Base-by-base conservation (phyloP, 2,113 vertebrate genomes). In the Trichomycterus rosablanca region DNA sequence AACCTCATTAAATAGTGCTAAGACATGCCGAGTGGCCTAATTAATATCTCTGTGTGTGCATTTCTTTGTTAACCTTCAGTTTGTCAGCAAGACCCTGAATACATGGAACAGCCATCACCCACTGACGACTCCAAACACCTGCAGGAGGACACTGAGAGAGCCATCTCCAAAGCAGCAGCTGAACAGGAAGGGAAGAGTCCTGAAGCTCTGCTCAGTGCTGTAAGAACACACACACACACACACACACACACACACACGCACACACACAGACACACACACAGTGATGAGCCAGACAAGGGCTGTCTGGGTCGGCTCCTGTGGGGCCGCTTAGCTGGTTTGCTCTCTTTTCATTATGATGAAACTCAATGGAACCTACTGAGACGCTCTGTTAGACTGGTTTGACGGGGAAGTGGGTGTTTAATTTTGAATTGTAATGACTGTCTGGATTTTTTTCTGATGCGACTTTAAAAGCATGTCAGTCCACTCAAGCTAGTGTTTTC, bases 101-200 rank as follows among this genome's bases (percentile, higher is more conserved):
- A 98, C 84, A 90, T 98, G 90, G 95, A 98, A 68, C 95, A 96
- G 72, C 92, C 92, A 9, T 94, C 91, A n/a, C 90, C 90, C 78
- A 88, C 82, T 1, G 90, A 91, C 42, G 83, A 93, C 80, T 88
- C 91, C 77, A 93, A 92, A 70, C 90, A 92, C 75, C 86, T 93
- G 76, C 93, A 92, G 80, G 93, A 96, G 83, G 93, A 97, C 80
- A 95, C 92, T 1, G 86, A 93, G 70, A 87, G 83, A 77, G 87
- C 91, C 68, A 94, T 98, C 80, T 87, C 86, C 74, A 92, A 90
- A 78, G 93, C 91, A 9, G 87, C 87, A 35, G 82, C 89, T 23
- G 92, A 96, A 55, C 89, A 91, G 79, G 90, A 91, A 82, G 91
- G 91, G 61, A 88, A 87, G 75, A 86, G 79, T 77, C 92, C 95